Base-by-base conservation (phyloP, 92 coral and sea anemone species). In the Zoanthus solanderi region DNA sequence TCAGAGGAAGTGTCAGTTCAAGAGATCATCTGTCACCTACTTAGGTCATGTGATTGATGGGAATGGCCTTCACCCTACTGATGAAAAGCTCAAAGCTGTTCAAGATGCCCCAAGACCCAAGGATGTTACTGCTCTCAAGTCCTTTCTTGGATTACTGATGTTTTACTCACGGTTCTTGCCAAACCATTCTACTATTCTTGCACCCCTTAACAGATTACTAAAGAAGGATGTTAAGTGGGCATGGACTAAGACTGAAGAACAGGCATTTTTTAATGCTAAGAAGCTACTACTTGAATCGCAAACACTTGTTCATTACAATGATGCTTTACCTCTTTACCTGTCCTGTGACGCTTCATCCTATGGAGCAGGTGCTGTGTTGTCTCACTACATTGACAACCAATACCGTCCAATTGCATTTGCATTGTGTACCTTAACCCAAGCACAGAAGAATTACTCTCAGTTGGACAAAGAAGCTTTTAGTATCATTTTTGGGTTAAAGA, bases 301-400 rank as follows among this genome's bases (percentile, higher is more conserved):
- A 66, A 86, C 90, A 57, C 72, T 78, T 8, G 87, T 86, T 44
- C 78, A 90, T 34, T 75, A 89, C 44, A 72, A 75, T 84, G 72
- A 78, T 48, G 23, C 75, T 14, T 81, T 89, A 74, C 85, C 90
- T 31, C 83, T 44, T 14, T 71, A 63, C 56, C 83, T 92, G 15
- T 83, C 91, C 31, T 90, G 91, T 84, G 90, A 87, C 90, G 93
- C 89, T 71, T 90, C 90, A 32, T 90, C 90, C 54, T 90, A 83
- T 74, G 91, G 87, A 6, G 90, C 89, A 31, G 90, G 90, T 9
- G 87, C 87, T 13, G 93, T 83, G 16, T 83, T 88, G 82, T 91
- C 89, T 50, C 89, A 91, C 68, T 48, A 71, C 8, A 83, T 88
- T 48, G 79, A 86, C 71, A 79, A 79, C 12, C 84, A 87, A 28